phyloP scores from a whole-genome alignment of 2,888 invertebrate genomes.

The Mimas tiliae region DNA sequence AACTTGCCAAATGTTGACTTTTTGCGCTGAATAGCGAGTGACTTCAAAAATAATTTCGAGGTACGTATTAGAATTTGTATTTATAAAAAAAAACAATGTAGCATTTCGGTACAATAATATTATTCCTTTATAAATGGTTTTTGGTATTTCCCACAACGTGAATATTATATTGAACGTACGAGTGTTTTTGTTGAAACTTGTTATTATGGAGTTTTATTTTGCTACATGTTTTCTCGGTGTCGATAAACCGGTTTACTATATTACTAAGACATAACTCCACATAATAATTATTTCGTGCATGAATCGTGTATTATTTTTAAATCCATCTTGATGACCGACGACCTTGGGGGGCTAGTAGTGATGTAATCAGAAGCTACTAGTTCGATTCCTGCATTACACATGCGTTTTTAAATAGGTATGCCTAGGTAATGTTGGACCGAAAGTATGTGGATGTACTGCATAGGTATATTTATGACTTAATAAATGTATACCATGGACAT shows the following conservation, averaged over 20 bases:
- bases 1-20: background rate
- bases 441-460: background rate
- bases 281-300: constrained; percentile 1
- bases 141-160: background rate
- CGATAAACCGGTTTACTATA: background rate
- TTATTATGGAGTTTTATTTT: constrained; percentile 7
- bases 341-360: background rate
- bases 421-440: background rate
- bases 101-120: background rate
- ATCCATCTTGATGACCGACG: background rate
- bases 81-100: background rate
- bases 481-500: background rate
- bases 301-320: constrained; percentile 14
- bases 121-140: background rate
- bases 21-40: background rate
- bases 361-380: background rate
- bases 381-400: background rate
- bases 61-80: no score
- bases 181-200: constrained; percentile 3
- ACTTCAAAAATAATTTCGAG: background rate
- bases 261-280: constrained; percentile 4
- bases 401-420: background rate
- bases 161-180: background rate
- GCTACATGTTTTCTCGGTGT: background rate
- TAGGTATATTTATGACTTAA: background rate